A percentile compares a stretch with the other conserved stretches of the same genome.
phyloP scores from a whole-genome alignment of 1,140 invertebrate genomes.

The Sinonovacula constricta region DNA sequence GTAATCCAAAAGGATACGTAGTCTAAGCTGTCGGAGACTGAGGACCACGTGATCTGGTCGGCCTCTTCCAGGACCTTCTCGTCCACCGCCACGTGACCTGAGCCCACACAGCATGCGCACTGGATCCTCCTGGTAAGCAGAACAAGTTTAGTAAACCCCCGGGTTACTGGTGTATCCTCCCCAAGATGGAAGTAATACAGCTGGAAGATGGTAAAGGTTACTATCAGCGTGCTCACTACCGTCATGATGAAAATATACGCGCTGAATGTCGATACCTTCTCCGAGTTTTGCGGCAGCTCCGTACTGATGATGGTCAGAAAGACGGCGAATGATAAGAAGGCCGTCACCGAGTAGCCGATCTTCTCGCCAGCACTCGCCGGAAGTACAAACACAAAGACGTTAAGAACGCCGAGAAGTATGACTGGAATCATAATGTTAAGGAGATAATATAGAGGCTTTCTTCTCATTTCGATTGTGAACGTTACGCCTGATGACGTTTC shows the following conservation, averaged over 20 bases:
- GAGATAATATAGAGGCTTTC: constrained; percentile 50
- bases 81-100: constrained; percentile 1
- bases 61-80: neutral
- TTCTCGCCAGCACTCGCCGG: constrained; percentile 59
- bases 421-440: constrained; percentile 58
- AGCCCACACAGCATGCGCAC: constrained; percentile 22
- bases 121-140: constrained; percentile 19
- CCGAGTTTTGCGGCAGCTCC: constrained; percentile 51
- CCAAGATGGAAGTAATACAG: constrained; percentile 29
- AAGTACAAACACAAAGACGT: constrained; percentile 54
- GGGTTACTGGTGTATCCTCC: constrained; percentile 5
- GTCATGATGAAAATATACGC: constrained; percentile 40
- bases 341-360: constrained; percentile 52
- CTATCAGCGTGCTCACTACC: constrained; percentile 6
- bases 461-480: constrained; percentile 55
- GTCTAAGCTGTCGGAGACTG: constrained; percentile 41
- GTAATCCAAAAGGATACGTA: constrained; percentile 47
- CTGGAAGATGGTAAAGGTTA: constrained; percentile 27
- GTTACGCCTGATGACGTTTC: constrained; percentile 20
- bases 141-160: neutral
- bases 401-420: constrained; percentile 50
- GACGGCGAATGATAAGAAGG: constrained; percentile 59
- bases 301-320: constrained; percentile 55
- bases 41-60: constrained; percentile 35
- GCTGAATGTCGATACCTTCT: constrained; percentile 42